Conservation (phyloP, 2,113 vertebrate species). For the Hymenochirus boettgeri region DNA sequence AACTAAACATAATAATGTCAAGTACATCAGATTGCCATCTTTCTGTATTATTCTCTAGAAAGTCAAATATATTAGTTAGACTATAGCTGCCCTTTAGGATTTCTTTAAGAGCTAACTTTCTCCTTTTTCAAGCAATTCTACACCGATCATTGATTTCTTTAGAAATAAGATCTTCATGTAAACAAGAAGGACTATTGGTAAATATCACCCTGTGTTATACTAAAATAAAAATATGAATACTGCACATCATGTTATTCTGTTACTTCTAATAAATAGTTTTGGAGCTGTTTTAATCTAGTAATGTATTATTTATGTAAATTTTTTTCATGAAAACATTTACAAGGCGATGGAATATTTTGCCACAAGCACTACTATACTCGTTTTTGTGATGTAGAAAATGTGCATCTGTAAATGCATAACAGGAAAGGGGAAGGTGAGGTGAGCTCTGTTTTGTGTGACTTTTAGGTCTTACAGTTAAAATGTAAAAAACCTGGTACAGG, state of each 20-base stretch:
- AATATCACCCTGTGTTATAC: slow-evolving; percentile 33
- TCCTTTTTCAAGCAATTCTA: slow-evolving; percentile 13
- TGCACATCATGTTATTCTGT: neutral
- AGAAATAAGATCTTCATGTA: slow-evolving; percentile 34
- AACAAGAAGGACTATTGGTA: slow-evolving; percentile 26
- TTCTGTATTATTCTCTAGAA: slow-evolving; percentile 41
- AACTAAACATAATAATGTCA: slow-evolving; percentile 53
- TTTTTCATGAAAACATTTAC: too few relatives aligned
- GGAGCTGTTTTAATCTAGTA: neutral
- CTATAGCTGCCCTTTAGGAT: slow-evolving; percentile 17
- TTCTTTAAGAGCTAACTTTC: slow-evolving; percentile 23
- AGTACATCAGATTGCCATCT: slow-evolving; percentile 38
- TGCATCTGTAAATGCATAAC: too few relatives aligned
- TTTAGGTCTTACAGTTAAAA: too few relatives aligned
- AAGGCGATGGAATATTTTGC: too few relatives aligned
- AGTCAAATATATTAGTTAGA: slow-evolving; percentile 44
- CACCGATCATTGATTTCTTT: slow-evolving; percentile 38
- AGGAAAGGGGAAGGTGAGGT: too few relatives aligned
- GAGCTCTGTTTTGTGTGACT: too few relatives aligned
- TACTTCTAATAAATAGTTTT: neutral
- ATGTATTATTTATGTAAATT: too few relatives aligned
- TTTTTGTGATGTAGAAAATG: too few relatives aligned
- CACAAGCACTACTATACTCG: too few relatives aligned
- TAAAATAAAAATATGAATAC: slow-evolving; percentile 9
- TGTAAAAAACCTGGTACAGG: too few relatives aligned